phyloP scores from a whole-genome alignment of 37 sponge, comb jelly and placozoan genomes.

The Spongilla lacustris region DNA sequence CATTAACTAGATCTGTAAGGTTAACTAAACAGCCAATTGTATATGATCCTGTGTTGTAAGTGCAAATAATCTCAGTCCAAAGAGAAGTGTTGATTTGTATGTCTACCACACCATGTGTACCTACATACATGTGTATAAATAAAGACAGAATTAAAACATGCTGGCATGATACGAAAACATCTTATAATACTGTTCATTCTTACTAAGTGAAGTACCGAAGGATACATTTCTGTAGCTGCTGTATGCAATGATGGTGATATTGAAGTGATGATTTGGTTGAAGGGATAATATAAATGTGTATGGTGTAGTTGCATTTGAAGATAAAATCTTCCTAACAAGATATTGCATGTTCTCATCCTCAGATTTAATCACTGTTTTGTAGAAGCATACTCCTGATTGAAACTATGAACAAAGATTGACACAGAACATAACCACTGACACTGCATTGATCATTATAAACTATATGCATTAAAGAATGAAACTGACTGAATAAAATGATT shows the following conservation, averaged over 20 bases:
- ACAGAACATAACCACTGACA: neutral
- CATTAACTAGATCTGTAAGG: neutral
- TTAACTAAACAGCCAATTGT: neutral
- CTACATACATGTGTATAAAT: neutral
- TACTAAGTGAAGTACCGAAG: neutral
- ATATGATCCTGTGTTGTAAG: neutral
- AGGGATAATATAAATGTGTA: neutral
- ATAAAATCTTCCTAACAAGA: neutral
- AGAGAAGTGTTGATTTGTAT: neutral
- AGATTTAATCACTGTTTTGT: neutral
- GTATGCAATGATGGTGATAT: neutral
- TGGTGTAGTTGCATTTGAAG: neutral
- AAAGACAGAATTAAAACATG: neutral
- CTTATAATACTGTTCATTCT: neutral
- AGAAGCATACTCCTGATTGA: neutral
- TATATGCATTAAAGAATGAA: no score
- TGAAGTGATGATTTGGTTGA: neutral
- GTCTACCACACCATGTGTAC: neutral
- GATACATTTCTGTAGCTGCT: neutral
- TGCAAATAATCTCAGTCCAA: neutral
- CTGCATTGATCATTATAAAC: no score
- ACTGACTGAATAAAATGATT: no score
- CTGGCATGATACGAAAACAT: no score
- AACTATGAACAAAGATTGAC: neutral
- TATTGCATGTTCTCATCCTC: neutral